These are phyloP conservation scores for Nyctalus aviator DNA, from an alignment of 2,797 vertebrate genomes.

Conservation along the genomic window DNA sequence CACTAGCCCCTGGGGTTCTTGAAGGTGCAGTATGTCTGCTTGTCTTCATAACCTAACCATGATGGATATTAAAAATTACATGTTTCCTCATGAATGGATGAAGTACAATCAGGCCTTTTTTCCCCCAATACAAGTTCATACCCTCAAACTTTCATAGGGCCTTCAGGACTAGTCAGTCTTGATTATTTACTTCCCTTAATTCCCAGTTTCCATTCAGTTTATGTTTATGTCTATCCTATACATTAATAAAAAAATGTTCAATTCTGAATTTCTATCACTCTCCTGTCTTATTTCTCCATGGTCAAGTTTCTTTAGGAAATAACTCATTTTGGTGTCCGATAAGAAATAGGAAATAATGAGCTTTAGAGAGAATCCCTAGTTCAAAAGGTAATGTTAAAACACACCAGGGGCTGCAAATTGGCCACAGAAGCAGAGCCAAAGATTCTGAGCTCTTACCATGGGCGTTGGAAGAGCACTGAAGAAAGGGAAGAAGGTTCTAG, in stretches of 20 bases:
- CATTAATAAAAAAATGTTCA: neutral
- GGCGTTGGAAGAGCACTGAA: neutral
- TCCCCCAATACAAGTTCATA: neutral
- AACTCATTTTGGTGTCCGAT: neutral
- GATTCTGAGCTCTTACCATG: neutral
- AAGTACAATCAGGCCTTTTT: neutral
- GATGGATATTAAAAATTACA: neutral
- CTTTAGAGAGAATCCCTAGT: slow-evolving; percentile 17
- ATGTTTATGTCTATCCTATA: neutral
- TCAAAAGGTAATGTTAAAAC: neutral
- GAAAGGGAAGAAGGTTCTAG: neutral
- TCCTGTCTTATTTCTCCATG: neutral
- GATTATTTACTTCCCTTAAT: neutral
- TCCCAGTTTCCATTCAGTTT: neutral
- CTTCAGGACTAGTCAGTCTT: neutral
- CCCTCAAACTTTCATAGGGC: neutral
- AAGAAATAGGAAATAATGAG: neutral
- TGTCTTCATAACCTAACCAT: neutral
- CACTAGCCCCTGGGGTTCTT: neutral
- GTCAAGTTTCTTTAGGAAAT: slow-evolving; percentile 3
- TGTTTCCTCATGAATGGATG: neutral
- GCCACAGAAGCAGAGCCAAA: neutral
- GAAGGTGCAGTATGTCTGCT: neutral
- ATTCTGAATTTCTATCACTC: neutral
- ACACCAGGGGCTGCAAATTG: neutral